phyloP scores from a whole-genome alignment of 92 coral and sea anemone genomes.

The Epizoanthus scotinus region DNA sequence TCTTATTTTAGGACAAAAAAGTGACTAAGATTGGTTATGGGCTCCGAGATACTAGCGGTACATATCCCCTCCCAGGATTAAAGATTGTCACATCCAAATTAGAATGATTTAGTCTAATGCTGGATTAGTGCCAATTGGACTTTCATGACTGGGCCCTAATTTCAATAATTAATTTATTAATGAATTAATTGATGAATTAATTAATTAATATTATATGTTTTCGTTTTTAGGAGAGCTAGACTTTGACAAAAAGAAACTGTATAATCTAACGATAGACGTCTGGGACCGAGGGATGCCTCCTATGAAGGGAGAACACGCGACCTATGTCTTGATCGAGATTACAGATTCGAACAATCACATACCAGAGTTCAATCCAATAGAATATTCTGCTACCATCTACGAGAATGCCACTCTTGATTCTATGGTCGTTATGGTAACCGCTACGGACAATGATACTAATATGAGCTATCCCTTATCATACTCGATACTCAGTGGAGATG shows the following conservation, averaged over 20 bases:
- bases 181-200: too few species aligned
- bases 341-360: conserved; percentile 82
- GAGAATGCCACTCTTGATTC: conserved; percentile 77
- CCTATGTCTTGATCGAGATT: conserved; percentile 65
- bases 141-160: too few species aligned
- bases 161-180: too few species aligned
- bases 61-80: too few species aligned
- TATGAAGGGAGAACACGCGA: conserved; percentile 42
- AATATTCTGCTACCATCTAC: conserved; percentile 50
- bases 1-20: too few species aligned
- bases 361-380: conserved; percentile 69
- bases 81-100: too few species aligned
- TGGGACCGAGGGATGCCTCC: conserved; percentile 82
- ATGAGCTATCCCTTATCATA: conserved; percentile 58
- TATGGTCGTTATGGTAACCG: conserved; percentile 58
- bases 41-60: too few species aligned
- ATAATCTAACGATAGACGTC: conserved; percentile 76
- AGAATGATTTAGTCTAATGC: too few species aligned
- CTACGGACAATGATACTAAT: conserved; percentile 65
- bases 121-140: too few species aligned
- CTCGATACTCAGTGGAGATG: conserved; percentile 70
- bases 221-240: conserved; percentile 58
- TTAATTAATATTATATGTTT: too few species aligned
- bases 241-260: conserved; percentile 57
- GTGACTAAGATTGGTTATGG: too few species aligned